These are phyloP conservation scores for Trisateles emortualis DNA, from an alignment of 2,888 invertebrate species.

Conservation along the genomic window DNA sequence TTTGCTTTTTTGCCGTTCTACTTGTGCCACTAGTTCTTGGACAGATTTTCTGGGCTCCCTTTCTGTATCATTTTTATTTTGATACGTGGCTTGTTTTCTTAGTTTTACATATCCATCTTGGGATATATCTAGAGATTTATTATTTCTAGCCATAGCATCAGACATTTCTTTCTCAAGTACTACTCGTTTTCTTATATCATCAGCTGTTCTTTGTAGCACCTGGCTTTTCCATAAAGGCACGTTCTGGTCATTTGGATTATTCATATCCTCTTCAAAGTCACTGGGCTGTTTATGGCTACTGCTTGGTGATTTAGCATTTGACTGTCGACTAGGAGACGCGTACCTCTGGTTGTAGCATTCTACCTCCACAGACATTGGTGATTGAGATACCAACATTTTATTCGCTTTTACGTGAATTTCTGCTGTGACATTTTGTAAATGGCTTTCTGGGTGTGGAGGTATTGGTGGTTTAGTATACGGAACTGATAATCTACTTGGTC, in stretches of 20 bases:
- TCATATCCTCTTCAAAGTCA: slow-evolving; percentile 64
- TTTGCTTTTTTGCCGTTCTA: slow-evolving; percentile 82
- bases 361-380: slow-evolving; percentile 72
- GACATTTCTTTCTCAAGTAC: slow-evolving; percentile 77
- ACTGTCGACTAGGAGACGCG: slow-evolving; percentile 69
- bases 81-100: slow-evolving; percentile 69
- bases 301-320: slow-evolving; percentile 70
- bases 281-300: slow-evolving; percentile 56
- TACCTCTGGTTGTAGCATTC: slow-evolving; percentile 68
- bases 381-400: slow-evolving; percentile 73
- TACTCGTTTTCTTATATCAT: slow-evolving; percentile 77
- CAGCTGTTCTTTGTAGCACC: slow-evolving; percentile 80
- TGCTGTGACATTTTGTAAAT: slow-evolving; percentile 75
- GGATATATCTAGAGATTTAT: slow-evolving; percentile 77
- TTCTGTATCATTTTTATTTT: slow-evolving; percentile 52
- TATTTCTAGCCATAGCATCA: slow-evolving; percentile 64
- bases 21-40: slow-evolving; percentile 88
- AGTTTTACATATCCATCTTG: slow-evolving; percentile 84
- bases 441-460: slow-evolving; percentile 50
- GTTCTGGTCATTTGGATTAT: slow-evolving; percentile 55
- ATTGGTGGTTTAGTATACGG: slow-evolving; percentile 56
- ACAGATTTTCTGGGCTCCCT: slow-evolving; percentile 85
- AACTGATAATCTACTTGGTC: slow-evolving; percentile 66
- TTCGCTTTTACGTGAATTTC: slow-evolving; percentile 82
- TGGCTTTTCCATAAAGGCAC: slow-evolving; percentile 78